phyloP scores from a whole-genome alignment of 2,797 vertebrate species.

The Catamblyrhynchus diadema region DNA sequence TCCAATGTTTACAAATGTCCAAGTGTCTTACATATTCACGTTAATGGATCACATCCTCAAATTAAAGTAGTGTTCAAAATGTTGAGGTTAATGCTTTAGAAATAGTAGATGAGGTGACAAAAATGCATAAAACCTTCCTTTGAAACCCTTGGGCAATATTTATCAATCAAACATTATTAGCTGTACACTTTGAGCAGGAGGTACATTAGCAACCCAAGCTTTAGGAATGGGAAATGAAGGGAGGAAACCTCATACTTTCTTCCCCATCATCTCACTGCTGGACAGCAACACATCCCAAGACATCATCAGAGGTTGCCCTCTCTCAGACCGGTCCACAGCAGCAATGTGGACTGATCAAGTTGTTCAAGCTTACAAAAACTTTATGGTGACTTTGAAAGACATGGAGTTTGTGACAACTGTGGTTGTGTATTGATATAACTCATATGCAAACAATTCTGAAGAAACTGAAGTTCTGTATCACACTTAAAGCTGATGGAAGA shows the following conservation, averaged over 20 bases:
- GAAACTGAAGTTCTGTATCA: neutral
- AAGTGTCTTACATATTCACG: neutral
- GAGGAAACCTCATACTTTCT: neutral
- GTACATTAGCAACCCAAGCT: neutral
- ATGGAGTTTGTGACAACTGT: neutral
- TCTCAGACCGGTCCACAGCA: neutral
- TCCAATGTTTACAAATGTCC: neutral
- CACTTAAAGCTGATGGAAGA: neutral
- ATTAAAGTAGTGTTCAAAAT: neutral
- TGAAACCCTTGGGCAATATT: neutral
- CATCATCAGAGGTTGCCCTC: neutral
- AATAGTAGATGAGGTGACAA: neutral
- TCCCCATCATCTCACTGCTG: fast-evolving
- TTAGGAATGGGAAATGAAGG: neutral
- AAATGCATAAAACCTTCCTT: neutral
- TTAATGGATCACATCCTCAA: neutral
- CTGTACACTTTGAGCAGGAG: neutral
- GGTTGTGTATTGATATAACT: neutral
- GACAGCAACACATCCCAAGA: neutral
- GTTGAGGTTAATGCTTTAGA: neutral
- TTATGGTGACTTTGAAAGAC: neutral
- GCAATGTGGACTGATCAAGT: neutral
- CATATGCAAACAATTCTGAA: neutral
- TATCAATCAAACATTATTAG: neutral
- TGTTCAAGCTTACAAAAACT: neutral